Base-by-base conservation (phyloP, 2,113 vertebrate genomes). In the Hypanus sabinus region DNA sequence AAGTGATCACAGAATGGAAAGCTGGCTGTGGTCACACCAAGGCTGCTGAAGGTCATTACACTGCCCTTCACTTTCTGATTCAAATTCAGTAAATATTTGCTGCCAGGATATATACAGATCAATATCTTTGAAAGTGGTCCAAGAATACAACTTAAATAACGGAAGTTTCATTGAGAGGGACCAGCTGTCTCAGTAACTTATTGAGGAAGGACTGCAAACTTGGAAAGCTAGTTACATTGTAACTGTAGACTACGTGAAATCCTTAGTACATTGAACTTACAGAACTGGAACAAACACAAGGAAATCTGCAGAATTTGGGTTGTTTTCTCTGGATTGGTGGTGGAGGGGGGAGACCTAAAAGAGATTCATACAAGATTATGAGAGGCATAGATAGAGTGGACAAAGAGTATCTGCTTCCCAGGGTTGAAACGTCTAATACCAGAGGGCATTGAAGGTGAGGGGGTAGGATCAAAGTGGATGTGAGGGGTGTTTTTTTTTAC, bases 1-100 rank as follows among this genome's bases (percentile, higher is more conserved):
- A 92, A 92, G 20, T 70, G 20, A 10, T 68, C 33, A 92, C 90
- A 93, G 65, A 36, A 55, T 75, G 91, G 91, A 75, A 93, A 93
- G 10, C 68, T 93, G 91, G 68, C 91, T 93, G 36, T 38, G 46
- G 68, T 73, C 14, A 55, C 2, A 18, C 6, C 85, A 90, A 12
- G n/a, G 36, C 11, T 73, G 38, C 38, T 93, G 68, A 71, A 71
- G 91, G 91, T 93, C 68, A 93, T 93, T 93, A 38, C 70, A 46
- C 22, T 93, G 6, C 91, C 65, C 36, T 92, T 71, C 90, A 11
- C 22, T 46, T 30, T 55, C 24, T 65, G 57, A 88, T 60, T 88
- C 12, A 90, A 90, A 65, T n/a, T 11, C 22, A 0, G 24, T 38
- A 73, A 38, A 93, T 27, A 6, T 73, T 71, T 71, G 38, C 3